Evolutionary conservation across 2,113 vertebrate genomes (phyloP).

Genomic region (Sterna hirundo): DNA sequence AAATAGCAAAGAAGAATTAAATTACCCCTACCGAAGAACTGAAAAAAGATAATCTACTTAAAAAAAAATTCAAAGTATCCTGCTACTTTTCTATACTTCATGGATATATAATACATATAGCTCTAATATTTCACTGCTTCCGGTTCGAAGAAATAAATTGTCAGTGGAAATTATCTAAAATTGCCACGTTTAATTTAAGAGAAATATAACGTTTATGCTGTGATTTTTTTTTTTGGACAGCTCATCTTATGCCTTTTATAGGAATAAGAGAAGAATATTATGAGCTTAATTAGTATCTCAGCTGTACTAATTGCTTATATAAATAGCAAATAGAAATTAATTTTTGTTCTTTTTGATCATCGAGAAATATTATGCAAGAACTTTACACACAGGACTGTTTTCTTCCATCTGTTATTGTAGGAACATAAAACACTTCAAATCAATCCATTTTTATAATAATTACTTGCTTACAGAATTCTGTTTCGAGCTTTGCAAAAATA

Average conservation of each 20-base stretch:
- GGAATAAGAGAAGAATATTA: neutral
- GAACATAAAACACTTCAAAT: conserved; percentile 9
- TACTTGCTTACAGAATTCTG: neutral
- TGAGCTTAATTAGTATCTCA: conserved; percentile 1
- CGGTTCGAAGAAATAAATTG: neutral
- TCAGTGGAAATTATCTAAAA: neutral
- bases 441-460: neutral
- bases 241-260: neutral
- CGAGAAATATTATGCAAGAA: neutral
- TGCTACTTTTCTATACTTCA: neutral
- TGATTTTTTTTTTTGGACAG: neutral
- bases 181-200: neutral
- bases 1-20: conserved; percentile 27
- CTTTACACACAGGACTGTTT: neutral
- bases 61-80: neutral
- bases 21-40: neutral
- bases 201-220: neutral
- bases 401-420: neutral
- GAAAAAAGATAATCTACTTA: neutral
- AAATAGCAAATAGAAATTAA: neutral
- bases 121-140: neutral
- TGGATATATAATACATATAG: neutral
- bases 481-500: conserved; percentile 7
- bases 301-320: neutral
- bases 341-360: conserved; percentile 1